Evolutionary conservation across 2,888 invertebrate genomes (phyloP).

Genomic region (Drosophila gaucha): DNA sequence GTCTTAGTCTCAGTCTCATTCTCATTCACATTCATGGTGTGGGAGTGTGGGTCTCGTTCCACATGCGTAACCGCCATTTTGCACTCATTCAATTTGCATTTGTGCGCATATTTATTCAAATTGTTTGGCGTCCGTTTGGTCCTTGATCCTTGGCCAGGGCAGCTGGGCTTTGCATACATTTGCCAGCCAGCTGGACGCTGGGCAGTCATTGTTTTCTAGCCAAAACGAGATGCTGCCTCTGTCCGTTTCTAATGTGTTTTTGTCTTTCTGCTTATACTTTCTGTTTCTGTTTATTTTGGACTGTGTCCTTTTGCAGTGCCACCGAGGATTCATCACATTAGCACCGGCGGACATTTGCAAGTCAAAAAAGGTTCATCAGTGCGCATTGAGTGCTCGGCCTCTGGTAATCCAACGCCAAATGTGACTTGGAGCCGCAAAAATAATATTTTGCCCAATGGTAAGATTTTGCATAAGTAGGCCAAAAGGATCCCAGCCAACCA

Average conservation of each 20-base stretch:
- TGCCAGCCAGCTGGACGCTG: slow-evolving; percentile 43
- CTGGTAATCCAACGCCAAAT: slow-evolving; percentile 91
- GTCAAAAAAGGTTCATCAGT: slow-evolving; percentile 91
- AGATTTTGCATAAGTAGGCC: slow-evolving; percentile 77
- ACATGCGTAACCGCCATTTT: slow-evolving; percentile 77
- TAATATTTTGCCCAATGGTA: slow-evolving; percentile 85
- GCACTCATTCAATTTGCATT: slow-evolving; percentile 80
- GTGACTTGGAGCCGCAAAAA: slow-evolving; percentile 89
- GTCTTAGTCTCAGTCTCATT: neutral
- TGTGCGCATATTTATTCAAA: slow-evolving; percentile 79
- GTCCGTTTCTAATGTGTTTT: slow-evolving; percentile 75
- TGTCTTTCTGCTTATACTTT: slow-evolving; percentile 15
- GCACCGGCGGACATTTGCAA: slow-evolving; percentile 87
- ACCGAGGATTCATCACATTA: slow-evolving; percentile 87
- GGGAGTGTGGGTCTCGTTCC: slow-evolving; percentile 13
- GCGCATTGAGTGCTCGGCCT: slow-evolving; percentile 91
- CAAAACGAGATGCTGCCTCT: slow-evolving; percentile 20
- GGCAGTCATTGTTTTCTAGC: slow-evolving; percentile 42
- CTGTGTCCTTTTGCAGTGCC: slow-evolving; percentile 85
- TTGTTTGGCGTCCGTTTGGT: slow-evolving; percentile 67
- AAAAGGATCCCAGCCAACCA: slow-evolving; percentile 41
- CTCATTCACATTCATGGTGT: neutral
- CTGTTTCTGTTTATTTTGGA: slow-evolving; percentile 35
- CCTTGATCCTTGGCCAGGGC: slow-evolving; percentile 55
- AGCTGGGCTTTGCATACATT: slow-evolving; percentile 77